Percentiles rank a stretch among this genome's conserved stretches.
phyloP scores from a whole-genome alignment of 2,888 invertebrate genomes.

The Ophioninae sp. region DNA sequence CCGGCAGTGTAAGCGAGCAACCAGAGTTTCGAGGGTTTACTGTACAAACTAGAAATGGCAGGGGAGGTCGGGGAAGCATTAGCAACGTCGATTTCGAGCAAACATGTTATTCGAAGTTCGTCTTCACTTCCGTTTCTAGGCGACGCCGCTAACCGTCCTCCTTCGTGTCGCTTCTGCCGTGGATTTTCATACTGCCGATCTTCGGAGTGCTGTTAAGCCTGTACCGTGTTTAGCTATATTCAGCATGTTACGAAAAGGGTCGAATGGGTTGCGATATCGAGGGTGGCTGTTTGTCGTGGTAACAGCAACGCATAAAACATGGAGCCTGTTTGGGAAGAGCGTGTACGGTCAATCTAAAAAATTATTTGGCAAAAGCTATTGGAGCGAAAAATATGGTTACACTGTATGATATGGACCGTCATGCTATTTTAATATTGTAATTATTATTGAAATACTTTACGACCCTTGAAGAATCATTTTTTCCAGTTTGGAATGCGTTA shows the following conservation, averaged over 20 bases:
- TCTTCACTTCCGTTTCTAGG: constrained; percentile 74
- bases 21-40: constrained; percentile 12
- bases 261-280: constrained; percentile 32
- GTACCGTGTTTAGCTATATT: background rate
- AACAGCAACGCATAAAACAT: constrained; percentile 33
- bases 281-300: constrained; percentile 52
- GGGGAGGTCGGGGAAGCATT: constrained; percentile 69
- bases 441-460: too few relatives aligned
- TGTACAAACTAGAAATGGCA: constrained; percentile 26
- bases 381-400: too few relatives aligned
- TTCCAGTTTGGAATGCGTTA: too few relatives aligned
- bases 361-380: too few relatives aligned
- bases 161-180: constrained; percentile 18
- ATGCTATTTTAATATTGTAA: too few relatives aligned
- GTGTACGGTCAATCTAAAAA: too few relatives aligned
- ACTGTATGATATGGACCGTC: too few relatives aligned
- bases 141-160: constrained; percentile 51
- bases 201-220: constrained; percentile 18
- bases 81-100: constrained; percentile 69
- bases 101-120: constrained; percentile 76
- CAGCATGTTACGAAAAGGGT: constrained; percentile 12
- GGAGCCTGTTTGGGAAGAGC: too few relatives aligned
- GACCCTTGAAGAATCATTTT: too few relatives aligned
- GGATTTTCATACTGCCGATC: constrained; percentile 21
- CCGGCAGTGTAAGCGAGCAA: constrained; percentile 21